These are phyloP conservation scores for Patella depressa DNA, from an alignment of 2,888 invertebrate species.

Conservation along the genomic window DNA sequence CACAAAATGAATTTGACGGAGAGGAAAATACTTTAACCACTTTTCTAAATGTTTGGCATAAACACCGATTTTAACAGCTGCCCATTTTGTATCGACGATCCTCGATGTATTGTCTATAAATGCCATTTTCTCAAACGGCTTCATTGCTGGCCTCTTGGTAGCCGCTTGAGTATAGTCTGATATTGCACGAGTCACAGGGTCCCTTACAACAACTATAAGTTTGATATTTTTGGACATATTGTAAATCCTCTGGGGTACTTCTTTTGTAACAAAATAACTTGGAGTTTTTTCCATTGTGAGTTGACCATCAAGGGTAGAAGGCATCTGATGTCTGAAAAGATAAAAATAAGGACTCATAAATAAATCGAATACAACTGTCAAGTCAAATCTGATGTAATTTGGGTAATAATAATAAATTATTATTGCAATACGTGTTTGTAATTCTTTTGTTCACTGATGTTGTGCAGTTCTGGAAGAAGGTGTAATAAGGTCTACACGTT, in stretches of 20 bases:
- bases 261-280: conserved; percentile 89
- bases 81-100: conserved; percentile 85
- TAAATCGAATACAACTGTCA: background rate
- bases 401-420: too few relatives aligned
- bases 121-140: conserved; percentile 57
- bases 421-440: too few relatives aligned
- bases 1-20: conserved; percentile 85
- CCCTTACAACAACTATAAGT: conserved; percentile 87
- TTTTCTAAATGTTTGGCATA: conserved; percentile 85
- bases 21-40: conserved; percentile 88
- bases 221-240: conserved; percentile 88
- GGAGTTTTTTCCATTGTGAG: conserved; percentile 94
- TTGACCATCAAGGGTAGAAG: conserved; percentile 86
- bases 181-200: conserved; percentile 90
- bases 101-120: conserved; percentile 79
- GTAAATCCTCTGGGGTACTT: conserved; percentile 84
- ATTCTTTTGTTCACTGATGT: too few relatives aligned
- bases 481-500: too few relatives aligned
- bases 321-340: conserved; percentile 83
- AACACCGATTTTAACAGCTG: conserved; percentile 81
- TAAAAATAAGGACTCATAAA: conserved; percentile 10
- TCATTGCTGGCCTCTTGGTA: conserved; percentile 63
- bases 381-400: too few relatives aligned
- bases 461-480: too few relatives aligned
- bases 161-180: conserved; percentile 89